phyloP scores from a whole-genome alignment of 1,140 invertebrate species.

The Asobara japonica region DNA sequence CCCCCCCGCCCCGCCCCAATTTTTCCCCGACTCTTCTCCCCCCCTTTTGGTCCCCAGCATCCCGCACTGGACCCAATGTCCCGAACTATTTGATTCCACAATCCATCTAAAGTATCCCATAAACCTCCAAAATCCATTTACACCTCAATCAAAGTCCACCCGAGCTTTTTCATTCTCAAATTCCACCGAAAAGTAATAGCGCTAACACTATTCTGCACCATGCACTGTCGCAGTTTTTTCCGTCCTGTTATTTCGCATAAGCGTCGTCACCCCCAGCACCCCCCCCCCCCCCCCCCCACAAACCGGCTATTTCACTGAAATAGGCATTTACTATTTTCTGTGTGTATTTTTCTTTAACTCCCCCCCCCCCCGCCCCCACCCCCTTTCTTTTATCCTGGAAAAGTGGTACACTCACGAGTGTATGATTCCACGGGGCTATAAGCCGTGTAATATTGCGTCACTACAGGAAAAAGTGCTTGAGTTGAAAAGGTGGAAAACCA shows the following conservation, averaged over 20 bases:
- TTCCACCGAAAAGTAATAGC: constrained; percentile 29
- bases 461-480: not conserved
- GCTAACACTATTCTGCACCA: constrained; percentile 56
- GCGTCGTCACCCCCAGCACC: not conserved
- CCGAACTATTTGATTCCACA: not conserved
- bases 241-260: constrained; percentile 28
- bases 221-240: constrained; percentile 46
- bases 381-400: not conserved
- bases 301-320: constrained; percentile 5
- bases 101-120: not conserved
- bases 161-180: constrained; percentile 26
- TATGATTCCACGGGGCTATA: not conserved
- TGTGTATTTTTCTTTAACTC: constrained; percentile 1
- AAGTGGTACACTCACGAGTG: not conserved
- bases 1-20: too few species aligned
- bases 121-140: constrained; percentile 11
- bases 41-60: too few species aligned
- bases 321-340: constrained; percentile 9
- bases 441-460: constrained; percentile 14
- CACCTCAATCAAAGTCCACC: not conserved
- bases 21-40: too few species aligned
- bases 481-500: not conserved
- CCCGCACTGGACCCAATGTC: too few species aligned
- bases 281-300: not conserved
- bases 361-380: not conserved